Evolutionary conservation across 1,140 invertebrate species (phyloP).

Genomic region (Apis dorsata): DNA sequence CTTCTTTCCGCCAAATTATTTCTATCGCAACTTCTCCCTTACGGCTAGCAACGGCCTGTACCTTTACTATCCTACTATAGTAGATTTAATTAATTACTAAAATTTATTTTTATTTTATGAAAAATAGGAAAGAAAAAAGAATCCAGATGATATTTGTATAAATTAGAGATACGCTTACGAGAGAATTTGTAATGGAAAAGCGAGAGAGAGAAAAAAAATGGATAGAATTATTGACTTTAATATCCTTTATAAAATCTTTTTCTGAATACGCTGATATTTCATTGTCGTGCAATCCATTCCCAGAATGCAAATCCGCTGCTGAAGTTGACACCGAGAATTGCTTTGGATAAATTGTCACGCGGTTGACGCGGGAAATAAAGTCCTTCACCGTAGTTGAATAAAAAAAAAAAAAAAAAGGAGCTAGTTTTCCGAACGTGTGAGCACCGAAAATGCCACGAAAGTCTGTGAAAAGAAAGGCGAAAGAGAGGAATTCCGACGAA

Average conservation of each 20-base stretch:
- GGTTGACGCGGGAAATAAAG: neutral
- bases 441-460: neutral
- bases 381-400: neutral
- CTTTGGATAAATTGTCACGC: neutral
- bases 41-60: neutral
- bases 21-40: neutral
- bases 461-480: neutral
- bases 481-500: conserved; percentile 14
- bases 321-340: neutral
- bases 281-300: neutral
- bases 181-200: too few relatives aligned
- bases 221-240: neutral
- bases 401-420: neutral
- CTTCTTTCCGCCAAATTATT: conserved; percentile 32
- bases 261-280: neutral
- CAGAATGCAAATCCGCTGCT: neutral
- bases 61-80: neutral
- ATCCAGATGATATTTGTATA: too few relatives aligned
- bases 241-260: neutral
- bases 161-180: too few relatives aligned
- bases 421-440: conserved; percentile 40
- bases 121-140: too few relatives aligned
- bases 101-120: too few relatives aligned
- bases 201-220: neutral
- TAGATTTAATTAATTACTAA: too few relatives aligned